Percentiles rank a stretch among this genome's conserved stretches.
Evolutionary conservation across 2,113 vertebrate genomes (phyloP).

Genomic region (Pseudois nayaur): DNA sequence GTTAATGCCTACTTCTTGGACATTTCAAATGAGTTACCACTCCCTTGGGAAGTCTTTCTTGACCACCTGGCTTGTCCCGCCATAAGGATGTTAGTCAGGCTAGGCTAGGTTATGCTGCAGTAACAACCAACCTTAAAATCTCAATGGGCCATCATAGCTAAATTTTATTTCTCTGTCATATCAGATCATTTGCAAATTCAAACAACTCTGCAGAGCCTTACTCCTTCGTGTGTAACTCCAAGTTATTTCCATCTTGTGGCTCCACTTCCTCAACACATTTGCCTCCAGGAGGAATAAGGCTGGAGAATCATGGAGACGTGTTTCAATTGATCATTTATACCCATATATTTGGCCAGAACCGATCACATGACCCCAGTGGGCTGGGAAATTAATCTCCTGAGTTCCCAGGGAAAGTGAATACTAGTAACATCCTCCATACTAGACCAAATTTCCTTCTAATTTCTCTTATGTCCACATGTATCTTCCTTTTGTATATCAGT

Average conservation of each 20-base stretch:
- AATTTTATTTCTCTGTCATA: background rate
- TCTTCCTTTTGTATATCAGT: background rate
- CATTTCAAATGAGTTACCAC: background rate
- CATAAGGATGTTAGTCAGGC: background rate
- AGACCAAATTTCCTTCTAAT: background rate
- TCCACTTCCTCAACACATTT: background rate
- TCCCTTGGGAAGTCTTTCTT: background rate
- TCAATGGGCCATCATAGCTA: background rate
- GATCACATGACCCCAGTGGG: background rate
- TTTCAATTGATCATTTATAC: background rate
- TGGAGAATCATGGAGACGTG: background rate
- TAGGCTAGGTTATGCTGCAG: background rate
- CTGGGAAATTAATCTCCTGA: background rate
- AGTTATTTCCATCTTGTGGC: background rate
- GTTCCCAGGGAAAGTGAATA: background rate
- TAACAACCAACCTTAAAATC: background rate
- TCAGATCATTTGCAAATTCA: background rate
- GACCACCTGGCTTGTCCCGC: fast-evolving
- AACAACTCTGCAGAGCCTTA: background rate
- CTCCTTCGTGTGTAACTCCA: fast-evolving
- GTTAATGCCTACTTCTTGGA: background rate
- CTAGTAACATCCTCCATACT: background rate
- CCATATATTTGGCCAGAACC: background rate
- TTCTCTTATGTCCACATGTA: background rate
- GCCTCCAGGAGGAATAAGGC: background rate